phyloP scores from a whole-genome alignment of 2,797 vertebrate genomes.

The Toxotes lorentzi region DNA sequence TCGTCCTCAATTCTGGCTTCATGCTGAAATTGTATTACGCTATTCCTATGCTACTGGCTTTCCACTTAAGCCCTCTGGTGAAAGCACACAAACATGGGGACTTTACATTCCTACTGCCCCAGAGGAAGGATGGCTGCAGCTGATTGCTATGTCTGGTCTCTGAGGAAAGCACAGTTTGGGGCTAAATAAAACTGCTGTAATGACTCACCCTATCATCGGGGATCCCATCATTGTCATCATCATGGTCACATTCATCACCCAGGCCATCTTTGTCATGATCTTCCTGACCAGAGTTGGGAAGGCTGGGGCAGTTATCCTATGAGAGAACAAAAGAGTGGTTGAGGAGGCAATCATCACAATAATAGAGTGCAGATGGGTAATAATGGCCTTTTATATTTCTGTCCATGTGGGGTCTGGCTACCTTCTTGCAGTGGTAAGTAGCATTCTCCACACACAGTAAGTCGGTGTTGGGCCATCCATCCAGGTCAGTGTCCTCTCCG shows the following conservation, averaged over 20 bases:
- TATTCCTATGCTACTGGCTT: conserved; percentile 69
- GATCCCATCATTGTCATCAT: conserved; percentile 97
- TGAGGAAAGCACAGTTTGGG: conserved; percentile 53
- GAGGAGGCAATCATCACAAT: conserved; percentile 60
- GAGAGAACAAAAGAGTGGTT: conserved; percentile 68
- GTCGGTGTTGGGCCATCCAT: conserved; percentile 96
- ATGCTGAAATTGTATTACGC: conserved; percentile 60
- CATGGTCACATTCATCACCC: conserved; percentile 96
- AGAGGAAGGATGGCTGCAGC: conserved; percentile 69
- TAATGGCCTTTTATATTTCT: conserved; percentile 44
- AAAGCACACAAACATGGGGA: conserved; percentile 57
- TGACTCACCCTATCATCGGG: conserved; percentile 94
- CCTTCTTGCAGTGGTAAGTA: conserved; percentile 99
- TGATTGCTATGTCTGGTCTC: conserved; percentile 75
- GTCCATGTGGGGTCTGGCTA: conserved; percentile 75
- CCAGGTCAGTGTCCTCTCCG: conserved; percentile 95
- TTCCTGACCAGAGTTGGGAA: conserved; percentile 99
- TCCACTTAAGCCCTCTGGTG: conserved; percentile 55
- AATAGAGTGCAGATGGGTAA: conserved; percentile 45
- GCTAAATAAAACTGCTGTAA: conserved; percentile 62
- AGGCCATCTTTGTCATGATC: conserved; percentile 98
- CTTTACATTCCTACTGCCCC: conserved; percentile 65
- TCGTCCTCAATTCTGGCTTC: conserved; percentile 57
- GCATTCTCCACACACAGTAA: conserved; percentile 95
- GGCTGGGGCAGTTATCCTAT: conserved; percentile 97